Evolutionary conservation across 1,140 invertebrate species (phyloP).

Genomic region (Spodoptera frugiperda): DNA sequence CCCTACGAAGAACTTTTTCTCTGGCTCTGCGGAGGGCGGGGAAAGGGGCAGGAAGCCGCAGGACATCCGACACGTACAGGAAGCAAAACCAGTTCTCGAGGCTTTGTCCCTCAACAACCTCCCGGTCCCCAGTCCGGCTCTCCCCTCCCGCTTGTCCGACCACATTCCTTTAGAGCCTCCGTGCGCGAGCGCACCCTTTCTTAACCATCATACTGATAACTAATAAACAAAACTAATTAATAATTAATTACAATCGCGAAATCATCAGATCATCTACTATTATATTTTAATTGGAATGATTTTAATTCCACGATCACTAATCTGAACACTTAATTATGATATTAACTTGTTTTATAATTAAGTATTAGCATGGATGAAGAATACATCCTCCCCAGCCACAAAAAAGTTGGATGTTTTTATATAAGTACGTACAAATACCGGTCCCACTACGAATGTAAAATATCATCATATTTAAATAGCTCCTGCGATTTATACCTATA

Average conservation of each 20-base stretch:
- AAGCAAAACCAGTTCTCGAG: constrained; percentile 83
- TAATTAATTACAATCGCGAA: background rate
- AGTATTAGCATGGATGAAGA: too few species aligned
- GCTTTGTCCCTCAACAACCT: constrained; percentile 80
- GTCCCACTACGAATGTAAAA: constrained; percentile 52
- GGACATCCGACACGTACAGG: constrained; percentile 86
- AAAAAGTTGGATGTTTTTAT: constrained; percentile 38
- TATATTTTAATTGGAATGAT: background rate
- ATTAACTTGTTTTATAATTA: background rate
- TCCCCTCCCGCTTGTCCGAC: constrained; percentile 67
- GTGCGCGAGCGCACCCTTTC: constrained; percentile 69
- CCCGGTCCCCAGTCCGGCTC: constrained; percentile 55
- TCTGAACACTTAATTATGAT: background rate
- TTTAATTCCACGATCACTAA: constrained; percentile 14
- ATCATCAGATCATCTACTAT: background rate
- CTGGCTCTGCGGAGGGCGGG: constrained; percentile 63
- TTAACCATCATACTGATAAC: constrained; percentile 45
- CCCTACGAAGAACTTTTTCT: constrained; percentile 64
- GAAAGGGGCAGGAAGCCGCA: constrained; percentile 83
- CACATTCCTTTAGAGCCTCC: constrained; percentile 79
- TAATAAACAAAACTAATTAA: constrained; percentile 37
- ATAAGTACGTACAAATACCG: background rate
- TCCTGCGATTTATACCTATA: constrained; percentile 43
- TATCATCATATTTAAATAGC: constrained; percentile 45
- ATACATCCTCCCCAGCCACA: constrained; percentile 1